A percentile compares a stretch with the other conserved stretches of the same genome.
phyloP scores from a whole-genome alignment of 1,140 invertebrate species.

The Euschistus heros region DNA sequence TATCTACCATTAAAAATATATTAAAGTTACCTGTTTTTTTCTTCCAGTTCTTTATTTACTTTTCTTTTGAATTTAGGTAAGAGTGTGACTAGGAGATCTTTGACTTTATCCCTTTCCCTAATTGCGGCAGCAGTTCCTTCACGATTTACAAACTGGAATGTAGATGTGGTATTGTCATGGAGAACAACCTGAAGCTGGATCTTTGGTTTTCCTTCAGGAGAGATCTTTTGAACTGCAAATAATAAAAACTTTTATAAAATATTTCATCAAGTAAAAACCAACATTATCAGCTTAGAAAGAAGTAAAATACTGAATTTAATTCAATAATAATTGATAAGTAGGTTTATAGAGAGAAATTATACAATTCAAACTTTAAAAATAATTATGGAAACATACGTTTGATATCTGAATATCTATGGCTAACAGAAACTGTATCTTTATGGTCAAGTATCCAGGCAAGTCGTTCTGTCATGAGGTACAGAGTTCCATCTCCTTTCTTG shows the following conservation, averaged over 20 bases:
- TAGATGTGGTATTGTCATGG: constrained; percentile 85
- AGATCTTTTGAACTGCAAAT: constrained; percentile 90
- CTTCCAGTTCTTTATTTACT: constrained; percentile 85
- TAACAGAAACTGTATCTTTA: constrained; percentile 78
- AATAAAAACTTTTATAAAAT: not conserved
- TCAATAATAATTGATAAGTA: not conserved
- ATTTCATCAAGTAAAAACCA: constrained; percentile 20
- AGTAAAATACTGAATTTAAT: not conserved
- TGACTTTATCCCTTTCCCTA: constrained; percentile 84
- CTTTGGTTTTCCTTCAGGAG: constrained; percentile 94
- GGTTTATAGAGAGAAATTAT: not conserved
- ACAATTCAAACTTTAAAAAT: no score
- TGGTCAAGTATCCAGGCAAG: constrained; percentile 93
- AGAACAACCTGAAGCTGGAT: constrained; percentile 97
- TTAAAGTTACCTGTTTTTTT: constrained; percentile 54
- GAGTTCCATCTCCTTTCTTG: constrained; percentile 90
- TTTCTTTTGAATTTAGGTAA: constrained; percentile 92
- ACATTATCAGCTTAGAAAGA: constrained; percentile 19
- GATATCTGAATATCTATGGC: constrained; percentile 90
- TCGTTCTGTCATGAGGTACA: constrained; percentile 92
- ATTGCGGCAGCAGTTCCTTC: constrained; percentile 70
- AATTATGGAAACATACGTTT: constrained; percentile 62
- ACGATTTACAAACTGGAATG: constrained; percentile 95
- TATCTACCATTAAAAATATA: not conserved
- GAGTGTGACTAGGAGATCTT: constrained; percentile 81